Evolutionary conservation across 2,888 invertebrate species (phyloP).

Genomic region (Leistus spinibarbis): DNA sequence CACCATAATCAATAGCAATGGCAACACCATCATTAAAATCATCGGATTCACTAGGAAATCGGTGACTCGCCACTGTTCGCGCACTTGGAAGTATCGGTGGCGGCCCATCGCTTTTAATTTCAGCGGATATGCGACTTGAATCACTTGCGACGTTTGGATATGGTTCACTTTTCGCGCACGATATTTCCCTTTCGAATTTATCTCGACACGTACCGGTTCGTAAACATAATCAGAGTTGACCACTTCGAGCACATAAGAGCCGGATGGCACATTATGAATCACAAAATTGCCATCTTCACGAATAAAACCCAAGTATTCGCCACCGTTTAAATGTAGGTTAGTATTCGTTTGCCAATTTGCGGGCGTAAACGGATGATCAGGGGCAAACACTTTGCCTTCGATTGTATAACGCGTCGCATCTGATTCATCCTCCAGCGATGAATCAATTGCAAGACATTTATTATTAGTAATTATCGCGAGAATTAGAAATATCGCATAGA

Average conservation of each 20-base stretch:
- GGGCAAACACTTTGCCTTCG: conserved; percentile 81
- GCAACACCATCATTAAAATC: conserved; percentile 97
- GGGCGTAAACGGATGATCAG: conserved; percentile 64
- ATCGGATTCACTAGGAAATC: conserved; percentile 97
- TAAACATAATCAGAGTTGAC: conserved; percentile 89
- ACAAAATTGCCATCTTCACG: conserved; percentile 91
- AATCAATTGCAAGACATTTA: conserved; percentile 26
- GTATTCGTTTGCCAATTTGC: conserved; percentile 79
- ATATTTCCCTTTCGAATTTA: conserved; percentile 96
- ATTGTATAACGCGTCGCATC: conserved; percentile 69
- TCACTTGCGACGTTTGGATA: conserved; percentile 88
- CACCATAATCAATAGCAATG: conserved; percentile 87
- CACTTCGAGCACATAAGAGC: conserved; percentile 94
- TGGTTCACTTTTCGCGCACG: conserved; percentile 93
- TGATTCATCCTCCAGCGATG: conserved; percentile 53
- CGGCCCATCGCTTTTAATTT: conserved; percentile 83
- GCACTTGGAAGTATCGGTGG: conserved; percentile 86
- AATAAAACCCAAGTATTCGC: conserved; percentile 85
- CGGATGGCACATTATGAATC: conserved; percentile 85
- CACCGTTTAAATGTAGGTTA: conserved; percentile 84
- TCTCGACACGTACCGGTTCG: conserved; percentile 94
- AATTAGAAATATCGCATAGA: conserved; percentile 16
- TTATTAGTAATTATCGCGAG: conserved; percentile 2
- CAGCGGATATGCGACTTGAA: conserved; percentile 91
- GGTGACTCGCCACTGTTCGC: conserved; percentile 96